Evolutionary conservation across 2,113 vertebrate species (phyloP).

Genomic region (Sterrhoptilus dennistouni): DNA sequence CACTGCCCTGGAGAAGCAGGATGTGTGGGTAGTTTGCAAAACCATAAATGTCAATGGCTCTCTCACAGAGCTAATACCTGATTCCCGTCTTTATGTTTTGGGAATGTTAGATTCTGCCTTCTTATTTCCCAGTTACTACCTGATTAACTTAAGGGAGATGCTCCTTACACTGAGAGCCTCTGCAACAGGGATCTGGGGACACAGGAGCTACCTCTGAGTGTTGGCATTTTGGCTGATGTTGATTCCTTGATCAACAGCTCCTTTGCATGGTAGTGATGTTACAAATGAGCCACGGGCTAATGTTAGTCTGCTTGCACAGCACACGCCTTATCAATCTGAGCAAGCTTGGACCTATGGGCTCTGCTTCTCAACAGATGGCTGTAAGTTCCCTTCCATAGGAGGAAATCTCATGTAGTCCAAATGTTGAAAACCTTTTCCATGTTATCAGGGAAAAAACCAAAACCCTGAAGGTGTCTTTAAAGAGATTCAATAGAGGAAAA

Average conservation of each 20-base stretch:
- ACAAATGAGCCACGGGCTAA: background rate
- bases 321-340: background rate
- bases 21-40: background rate
- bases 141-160: background rate
- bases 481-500: background rate
- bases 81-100: background rate
- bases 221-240: background rate
- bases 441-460: background rate
- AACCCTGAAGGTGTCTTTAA: background rate
- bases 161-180: background rate
- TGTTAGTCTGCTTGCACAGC: background rate
- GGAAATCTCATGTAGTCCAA: background rate
- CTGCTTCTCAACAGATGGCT: background rate
- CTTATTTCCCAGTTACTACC: background rate
- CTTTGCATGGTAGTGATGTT: background rate
- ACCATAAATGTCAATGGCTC: background rate
- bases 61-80: background rate
- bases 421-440: background rate
- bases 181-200: background rate
- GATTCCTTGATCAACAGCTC: background rate
- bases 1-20: background rate
- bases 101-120: background rate
- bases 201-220: background rate
- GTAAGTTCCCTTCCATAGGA: background rate
- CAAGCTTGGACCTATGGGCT: background rate